phyloP scores from a whole-genome alignment of 1,140 invertebrate genomes.

The Dinothrombium tinctorium region DNA sequence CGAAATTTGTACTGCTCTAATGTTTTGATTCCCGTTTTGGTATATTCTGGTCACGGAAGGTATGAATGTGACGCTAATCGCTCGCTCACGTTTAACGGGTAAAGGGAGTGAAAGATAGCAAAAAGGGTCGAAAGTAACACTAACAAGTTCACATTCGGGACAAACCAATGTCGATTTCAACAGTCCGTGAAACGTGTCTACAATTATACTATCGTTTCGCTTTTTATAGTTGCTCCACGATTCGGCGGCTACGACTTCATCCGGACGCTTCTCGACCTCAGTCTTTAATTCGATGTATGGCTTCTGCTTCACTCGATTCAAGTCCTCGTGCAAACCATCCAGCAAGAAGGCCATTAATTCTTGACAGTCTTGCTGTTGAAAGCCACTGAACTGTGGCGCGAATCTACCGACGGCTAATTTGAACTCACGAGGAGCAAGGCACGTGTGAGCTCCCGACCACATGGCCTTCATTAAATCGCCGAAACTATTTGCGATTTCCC shows the following conservation, averaged over 20 bases:
- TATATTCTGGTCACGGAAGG: neutral
- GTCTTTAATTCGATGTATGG: slow-evolving; percentile 33
- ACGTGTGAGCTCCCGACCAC: slow-evolving; percentile 29
- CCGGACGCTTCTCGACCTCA: slow-evolving; percentile 27
- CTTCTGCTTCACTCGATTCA: slow-evolving; percentile 35
- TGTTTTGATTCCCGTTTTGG: neutral
- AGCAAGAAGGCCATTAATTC: slow-evolving; percentile 36
- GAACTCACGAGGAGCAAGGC: slow-evolving; percentile 30
- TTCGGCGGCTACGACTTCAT: slow-evolving; percentile 29
- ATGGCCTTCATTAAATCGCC: slow-evolving; percentile 32
- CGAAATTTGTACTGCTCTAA: slow-evolving; percentile 5
- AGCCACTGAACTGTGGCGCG: slow-evolving; percentile 33
- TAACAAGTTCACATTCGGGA: slow-evolving; percentile 33
- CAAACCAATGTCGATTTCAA: slow-evolving; percentile 38
- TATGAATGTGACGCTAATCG: slow-evolving; percentile 10
- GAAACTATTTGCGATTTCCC: slow-evolving; percentile 33
- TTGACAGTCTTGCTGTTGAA: slow-evolving; percentile 34
- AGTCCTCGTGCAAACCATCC: slow-evolving; percentile 39
- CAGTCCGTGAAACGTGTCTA: slow-evolving; percentile 37
- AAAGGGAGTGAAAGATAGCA: slow-evolving; percentile 35
- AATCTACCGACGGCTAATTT: slow-evolving; percentile 34
- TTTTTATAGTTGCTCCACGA: slow-evolving; percentile 34
- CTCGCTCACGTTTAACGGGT: slow-evolving; percentile 19
- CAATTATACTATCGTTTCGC: slow-evolving; percentile 38
- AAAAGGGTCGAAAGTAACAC: slow-evolving; percentile 38